Evolutionary conservation across 1,140 invertebrate species (phyloP).

Genomic region (Drosophila erecta): DNA sequence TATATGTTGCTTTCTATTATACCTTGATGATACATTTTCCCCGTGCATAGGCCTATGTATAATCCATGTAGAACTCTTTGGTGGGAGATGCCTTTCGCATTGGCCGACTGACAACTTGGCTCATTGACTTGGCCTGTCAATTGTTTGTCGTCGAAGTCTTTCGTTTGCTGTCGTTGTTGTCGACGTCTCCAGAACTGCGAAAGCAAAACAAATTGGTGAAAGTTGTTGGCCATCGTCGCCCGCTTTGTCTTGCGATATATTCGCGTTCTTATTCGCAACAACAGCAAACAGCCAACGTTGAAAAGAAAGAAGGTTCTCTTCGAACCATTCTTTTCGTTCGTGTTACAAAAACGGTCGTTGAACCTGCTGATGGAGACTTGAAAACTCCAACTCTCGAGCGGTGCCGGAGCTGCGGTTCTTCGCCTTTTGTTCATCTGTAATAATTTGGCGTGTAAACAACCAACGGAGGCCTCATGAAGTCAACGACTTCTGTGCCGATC

Average conservation of each 20-base stretch:
- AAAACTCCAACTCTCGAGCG: constrained; percentile 31
- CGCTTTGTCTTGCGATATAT: constrained; percentile 69
- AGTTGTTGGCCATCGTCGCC: constrained; percentile 79
- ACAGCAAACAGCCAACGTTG: constrained; percentile 14
- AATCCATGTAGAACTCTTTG: constrained; percentile 21
- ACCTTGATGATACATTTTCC: background rate
- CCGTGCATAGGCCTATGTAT: background rate
- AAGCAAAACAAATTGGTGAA: constrained; percentile 84
- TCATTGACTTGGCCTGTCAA: constrained; percentile 59
- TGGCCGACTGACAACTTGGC: constrained; percentile 49
- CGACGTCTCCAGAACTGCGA: constrained; percentile 72
- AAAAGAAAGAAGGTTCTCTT: constrained; percentile 52
- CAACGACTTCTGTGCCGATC: constrained; percentile 71
- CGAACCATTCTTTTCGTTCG: constrained; percentile 53
- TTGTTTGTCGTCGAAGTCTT: constrained; percentile 68
- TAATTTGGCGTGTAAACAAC: constrained; percentile 79
- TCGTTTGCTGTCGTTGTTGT: constrained; percentile 42
- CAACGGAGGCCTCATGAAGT: constrained; percentile 55
- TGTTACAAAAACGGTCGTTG: constrained; percentile 80
- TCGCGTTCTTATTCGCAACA: constrained; percentile 79
- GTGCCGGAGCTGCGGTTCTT: constrained; percentile 30
- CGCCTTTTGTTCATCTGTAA: constrained; percentile 77
- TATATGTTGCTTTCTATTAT: too few species aligned
- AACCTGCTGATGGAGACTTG: constrained; percentile 48
- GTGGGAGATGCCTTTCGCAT: constrained; percentile 35